Evolutionary conservation across 2,113 vertebrate genomes (phyloP).

Genomic region (Oriolus oriolus): DNA sequence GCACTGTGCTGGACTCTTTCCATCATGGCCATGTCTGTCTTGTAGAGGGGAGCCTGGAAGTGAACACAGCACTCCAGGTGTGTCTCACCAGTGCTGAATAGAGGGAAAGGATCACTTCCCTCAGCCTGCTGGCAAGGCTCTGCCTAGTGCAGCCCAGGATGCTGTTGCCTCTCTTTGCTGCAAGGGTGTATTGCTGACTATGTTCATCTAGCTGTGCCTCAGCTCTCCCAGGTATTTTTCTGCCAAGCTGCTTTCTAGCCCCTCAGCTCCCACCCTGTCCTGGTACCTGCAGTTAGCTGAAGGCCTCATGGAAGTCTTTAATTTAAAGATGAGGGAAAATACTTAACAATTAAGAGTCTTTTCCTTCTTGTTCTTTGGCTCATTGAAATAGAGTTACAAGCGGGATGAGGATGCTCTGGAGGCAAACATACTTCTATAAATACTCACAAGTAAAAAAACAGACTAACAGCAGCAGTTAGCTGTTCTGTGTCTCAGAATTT

Average conservation of each 20-base stretch:
- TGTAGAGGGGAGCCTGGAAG: neutral
- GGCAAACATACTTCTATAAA: neutral
- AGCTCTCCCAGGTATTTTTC: neutral
- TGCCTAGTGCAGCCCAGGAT: neutral
- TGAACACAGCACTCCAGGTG: neutral
- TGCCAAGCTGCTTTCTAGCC: neutral
- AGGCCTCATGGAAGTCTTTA: neutral
- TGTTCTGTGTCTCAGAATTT: neutral
- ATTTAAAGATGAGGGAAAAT: neutral
- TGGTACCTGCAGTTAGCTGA: neutral
- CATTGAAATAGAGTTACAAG: neutral
- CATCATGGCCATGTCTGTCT: neutral
- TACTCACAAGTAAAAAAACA: neutral
- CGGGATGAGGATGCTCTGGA: neutral
- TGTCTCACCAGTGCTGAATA: neutral
- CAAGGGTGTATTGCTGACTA: neutral
- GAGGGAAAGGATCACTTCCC: neutral
- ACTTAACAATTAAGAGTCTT: neutral
- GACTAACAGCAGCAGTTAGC: neutral
- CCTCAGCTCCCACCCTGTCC: neutral
- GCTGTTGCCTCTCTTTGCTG: neutral
- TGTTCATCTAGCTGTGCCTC: neutral
- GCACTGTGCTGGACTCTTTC: neutral
- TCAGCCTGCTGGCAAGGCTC: neutral
- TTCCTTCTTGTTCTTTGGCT: neutral